These are phyloP conservation scores for Leptobrachium leishanense DNA, from an alignment of 2,113 vertebrate genomes.

Conservation along the genomic window DNA sequence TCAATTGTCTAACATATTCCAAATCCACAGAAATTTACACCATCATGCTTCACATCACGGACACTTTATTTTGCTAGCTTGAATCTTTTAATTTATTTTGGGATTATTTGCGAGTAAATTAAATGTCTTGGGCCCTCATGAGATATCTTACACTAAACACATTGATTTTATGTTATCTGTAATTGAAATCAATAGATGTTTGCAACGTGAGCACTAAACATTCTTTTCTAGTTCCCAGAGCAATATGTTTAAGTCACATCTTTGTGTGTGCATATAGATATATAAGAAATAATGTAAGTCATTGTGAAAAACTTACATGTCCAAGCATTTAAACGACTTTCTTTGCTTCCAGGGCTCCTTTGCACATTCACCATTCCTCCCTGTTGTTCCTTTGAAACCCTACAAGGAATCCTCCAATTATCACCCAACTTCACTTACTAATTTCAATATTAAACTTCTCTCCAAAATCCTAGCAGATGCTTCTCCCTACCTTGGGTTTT, in stretches of 20 bases:
- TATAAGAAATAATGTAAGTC: too few relatives aligned
- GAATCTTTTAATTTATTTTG: neutral
- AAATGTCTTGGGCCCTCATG: slow-evolving; percentile 2
- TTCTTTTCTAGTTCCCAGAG: neutral
- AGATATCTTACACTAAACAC: neutral
- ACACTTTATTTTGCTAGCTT: slow-evolving; percentile 8
- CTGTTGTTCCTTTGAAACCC: too few relatives aligned
- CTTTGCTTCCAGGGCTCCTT: too few relatives aligned
- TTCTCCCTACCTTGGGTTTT: too few relatives aligned
- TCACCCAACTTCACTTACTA: too few relatives aligned
- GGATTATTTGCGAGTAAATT: neutral
- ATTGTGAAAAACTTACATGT: too few relatives aligned
- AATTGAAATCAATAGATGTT: neutral
- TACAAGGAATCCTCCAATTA: too few relatives aligned
- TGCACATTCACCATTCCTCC: too few relatives aligned
- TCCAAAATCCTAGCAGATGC: too few relatives aligned
- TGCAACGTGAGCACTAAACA: neutral
- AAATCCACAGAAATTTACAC: neutral
- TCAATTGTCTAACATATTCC: neutral
- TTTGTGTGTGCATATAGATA: too few relatives aligned
- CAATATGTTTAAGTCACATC: neutral
- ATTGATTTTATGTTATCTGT: slow-evolving; percentile 28
- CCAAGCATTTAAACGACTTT: too few relatives aligned
- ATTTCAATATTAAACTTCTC: too few relatives aligned
- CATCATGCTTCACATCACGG: neutral